Base-by-base conservation (phyloP, 2,888 invertebrate species). In the Morpho achilles region DNA sequence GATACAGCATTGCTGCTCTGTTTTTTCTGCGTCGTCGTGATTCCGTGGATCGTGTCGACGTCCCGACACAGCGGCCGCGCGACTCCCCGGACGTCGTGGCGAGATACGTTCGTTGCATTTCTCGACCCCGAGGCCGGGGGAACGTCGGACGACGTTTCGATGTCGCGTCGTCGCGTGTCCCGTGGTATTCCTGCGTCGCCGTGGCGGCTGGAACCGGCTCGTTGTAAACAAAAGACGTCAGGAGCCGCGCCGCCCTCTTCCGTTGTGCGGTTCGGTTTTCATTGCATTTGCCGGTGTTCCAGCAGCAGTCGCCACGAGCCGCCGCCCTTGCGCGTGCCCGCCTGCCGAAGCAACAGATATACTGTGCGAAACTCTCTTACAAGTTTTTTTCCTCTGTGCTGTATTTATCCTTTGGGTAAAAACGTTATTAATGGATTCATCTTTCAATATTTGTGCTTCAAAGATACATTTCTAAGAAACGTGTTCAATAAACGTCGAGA, bases 1-100 rank as follows among this genome's bases (percentile, higher is more conserved):
- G 77, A 83, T 84, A 84, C 80, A 67, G 73, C 71, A 72, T 69
- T 71, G 68, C 69, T 66, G 70, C 73, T 62, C 66, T 65, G 63
- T 71, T 74, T 72, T 71, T 71, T 69, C 63, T 67, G 65, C 65
- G 56, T 60, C 64, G 60, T 59, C 63, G 67, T 67, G 67, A 67
- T 65, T 65, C 60, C 58, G 63, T 65, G 68, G 67, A 68, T 59
- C 65, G 64, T 61, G 65, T 67, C 62, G 60, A 61, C 60, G 65
- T 63, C 66, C 67, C 64, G 67, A 58, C 58, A 62, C 59, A 56
- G 58, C 62, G 60, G 57, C 3, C 32, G 32, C 32, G 32, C 32
- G 32, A 32, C 32, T 32, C 32, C 32, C 4, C 32, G 5, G 32
- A 5, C 32, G 32, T 32, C 32, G 32, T 32, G 32, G 32, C 32